Evolutionary conservation across 2,888 invertebrate species (phyloP), one percentile per base, ranked within the genome.

Genomic region (Buathra laborator): DNA sequence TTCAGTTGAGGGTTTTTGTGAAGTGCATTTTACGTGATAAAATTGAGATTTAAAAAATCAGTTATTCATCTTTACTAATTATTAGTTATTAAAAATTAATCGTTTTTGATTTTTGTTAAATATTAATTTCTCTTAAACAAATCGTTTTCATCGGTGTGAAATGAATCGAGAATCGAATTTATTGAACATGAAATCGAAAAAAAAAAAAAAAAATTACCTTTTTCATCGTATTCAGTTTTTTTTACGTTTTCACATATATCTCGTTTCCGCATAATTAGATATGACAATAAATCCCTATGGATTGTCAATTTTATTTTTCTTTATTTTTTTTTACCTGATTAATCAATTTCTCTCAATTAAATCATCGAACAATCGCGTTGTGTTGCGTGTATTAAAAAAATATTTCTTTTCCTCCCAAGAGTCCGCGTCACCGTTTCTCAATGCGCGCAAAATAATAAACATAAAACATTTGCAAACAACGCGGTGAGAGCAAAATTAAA

Each of bases 361-460:
- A 74, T 77, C 56, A 44, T 24, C 67, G 44, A 74, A 78, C 81
- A 84, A 78, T 78, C 7, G 43, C 77, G 74, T 84, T 84, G 51
- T 84, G 14, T 32, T 14, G 43, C 24, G 48, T 12, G 44, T 37
- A 24, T 6, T 16, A 68, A 51, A 66, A 66, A 24, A 24, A 16
- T 19, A 75, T 16, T 64, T 75, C 51, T 14, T 37, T 29, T 32
- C 37, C 5, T 75, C 81, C 80, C 80, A 85, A 74, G 72, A 66
- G 77, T 59, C 78, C 51, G 66, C 84, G 62, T 53, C 16, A 12
- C 29, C 10, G 32, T 44, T 24, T 14, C 10, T 14, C 24, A 12
- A 37, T 19, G 64, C 16, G 6, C 19, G 24, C 53, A n/a, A 56
- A 24, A 51, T 51, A 12, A n/a, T 7, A 43, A 76, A 76, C 66